Evolutionary conservation across 2,888 invertebrate species (phyloP).

Genomic region (Diaphora mendica): DNA sequence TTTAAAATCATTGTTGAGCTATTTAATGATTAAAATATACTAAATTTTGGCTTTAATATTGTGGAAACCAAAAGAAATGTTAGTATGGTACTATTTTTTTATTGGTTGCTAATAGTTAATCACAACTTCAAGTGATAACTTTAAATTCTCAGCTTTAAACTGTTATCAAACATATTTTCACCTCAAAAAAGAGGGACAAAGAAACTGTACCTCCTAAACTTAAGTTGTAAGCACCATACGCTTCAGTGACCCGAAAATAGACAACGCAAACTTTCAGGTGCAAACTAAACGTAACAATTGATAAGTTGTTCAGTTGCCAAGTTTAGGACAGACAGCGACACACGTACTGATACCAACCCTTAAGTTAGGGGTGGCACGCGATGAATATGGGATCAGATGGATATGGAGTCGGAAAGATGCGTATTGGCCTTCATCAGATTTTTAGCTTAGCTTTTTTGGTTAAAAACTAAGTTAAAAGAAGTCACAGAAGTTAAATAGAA

Average conservation of each 20-base stretch:
- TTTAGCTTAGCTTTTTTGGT: background rate
- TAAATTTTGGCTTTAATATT: too few species aligned
- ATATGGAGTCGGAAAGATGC: conserved; percentile 2
- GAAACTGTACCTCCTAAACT: background rate
- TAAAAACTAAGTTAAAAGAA: too few species aligned
- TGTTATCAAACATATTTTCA: background rate
- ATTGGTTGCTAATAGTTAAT: too few species aligned
- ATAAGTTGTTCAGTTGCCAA: conserved; percentile 51
- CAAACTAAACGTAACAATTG: conserved; percentile 51
- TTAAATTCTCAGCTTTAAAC: background rate
- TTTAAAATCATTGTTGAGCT: too few species aligned
- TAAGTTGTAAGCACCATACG: background rate
- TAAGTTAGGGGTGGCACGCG: conserved; percentile 41
- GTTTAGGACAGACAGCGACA: conserved; percentile 43
- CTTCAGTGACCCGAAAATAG: conserved; percentile 23
- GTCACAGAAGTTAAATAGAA: background rate
- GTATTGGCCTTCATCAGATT: conserved; percentile 9
- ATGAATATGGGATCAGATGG: conserved; percentile 47
- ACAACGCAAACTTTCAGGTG: conserved; percentile 45
- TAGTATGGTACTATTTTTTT: too few species aligned
- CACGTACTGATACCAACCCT: conserved; percentile 46
- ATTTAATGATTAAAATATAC: too few species aligned
- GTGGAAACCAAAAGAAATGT: too few species aligned
- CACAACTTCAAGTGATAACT: background rate
- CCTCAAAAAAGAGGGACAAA: background rate